These are phyloP conservation scores for Lycocerus yunnanus DNA, from an alignment of 2,888 invertebrate genomes.

Conservation along the genomic window DNA sequence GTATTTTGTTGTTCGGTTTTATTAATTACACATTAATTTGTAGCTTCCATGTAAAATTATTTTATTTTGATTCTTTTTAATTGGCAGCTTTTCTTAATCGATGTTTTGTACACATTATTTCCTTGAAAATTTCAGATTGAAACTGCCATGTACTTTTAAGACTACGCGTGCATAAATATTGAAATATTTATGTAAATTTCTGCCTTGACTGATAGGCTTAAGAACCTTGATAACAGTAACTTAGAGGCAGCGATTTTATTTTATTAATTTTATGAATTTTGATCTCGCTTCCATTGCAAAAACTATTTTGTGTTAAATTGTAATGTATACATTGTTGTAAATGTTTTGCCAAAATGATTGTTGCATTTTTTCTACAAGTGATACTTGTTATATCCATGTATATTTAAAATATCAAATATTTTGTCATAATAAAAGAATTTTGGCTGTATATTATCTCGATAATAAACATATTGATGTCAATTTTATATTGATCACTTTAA, in stretches of 20 bases:
- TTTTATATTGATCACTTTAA: neutral
- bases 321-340: constrained; percentile 19
- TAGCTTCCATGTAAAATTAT: neutral
- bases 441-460: constrained; percentile 3
- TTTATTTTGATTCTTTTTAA: neutral
- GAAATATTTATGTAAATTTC: constrained; percentile 15
- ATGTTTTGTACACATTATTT: constrained; percentile 11
- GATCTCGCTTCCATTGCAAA: constrained; percentile 29
- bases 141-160: constrained; percentile 20
- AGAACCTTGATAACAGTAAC: constrained; percentile 17
- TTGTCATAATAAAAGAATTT: neutral
- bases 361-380: constrained; percentile 5
- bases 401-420: constrained; percentile 2
- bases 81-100: constrained; percentile 14
- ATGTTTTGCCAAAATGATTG: constrained; percentile 25
- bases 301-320: constrained; percentile 15
- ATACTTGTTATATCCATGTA: neutral
- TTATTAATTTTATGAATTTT: constrained; percentile 14
- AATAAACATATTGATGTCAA: constrained; percentile 2
- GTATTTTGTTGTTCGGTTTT: neutral
- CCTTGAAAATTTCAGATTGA: constrained; percentile 1
- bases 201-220: constrained; percentile 27
- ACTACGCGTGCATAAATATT: constrained; percentile 7
- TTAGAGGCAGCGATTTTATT: constrained; percentile 13
- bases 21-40: neutral